Evolutionary conservation across 1,140 invertebrate genomes (phyloP), one percentile per base, ranked within the genome.

Genomic region (Globodera ellingtonae): DNA sequence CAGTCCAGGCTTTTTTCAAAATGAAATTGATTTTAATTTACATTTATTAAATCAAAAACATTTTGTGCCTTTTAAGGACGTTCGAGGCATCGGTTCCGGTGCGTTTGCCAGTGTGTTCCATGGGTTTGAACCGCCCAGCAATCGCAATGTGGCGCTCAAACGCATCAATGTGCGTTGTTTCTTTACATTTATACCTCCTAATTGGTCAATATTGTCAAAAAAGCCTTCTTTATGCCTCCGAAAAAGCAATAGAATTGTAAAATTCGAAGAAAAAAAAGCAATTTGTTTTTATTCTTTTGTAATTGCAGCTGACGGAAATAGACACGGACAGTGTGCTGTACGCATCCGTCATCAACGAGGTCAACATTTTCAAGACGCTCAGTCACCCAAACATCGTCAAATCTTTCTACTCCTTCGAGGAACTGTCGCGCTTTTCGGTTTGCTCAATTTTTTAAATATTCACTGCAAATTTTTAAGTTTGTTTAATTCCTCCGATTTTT

Each of bases 91-190:
- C n/a, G 80, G 80, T n/a, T 21, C 69, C 15, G 80, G 80, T 4
- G 78, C 78, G 21, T 81, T 81, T 72, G 80, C 80, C 18, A 81
- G 24, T 7, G 80, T 81, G 21, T 81, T 67, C 72, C n/a, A 21
- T 46, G 80, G 44, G 7, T 65, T 24, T 52, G 78, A 80, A 44
- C 47, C 8, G 48, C 3, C 10, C n/a, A 48, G 6, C 9, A 44
- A 67, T 18, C 56, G 75, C 13, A 18, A 59, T 13, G 80, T 81
- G 21, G 80, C 80, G 15, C 50, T 81, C 0, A 81, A 81, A 48
- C 52, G 66, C 7, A 81, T 81, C 24, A 76, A 81, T 72, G 75
- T 81, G n/a, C 35, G 78, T 71, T 69, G 24, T 24, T 24, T 24
- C 24, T 24, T 24, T 24, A 24, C 24, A 24, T 44, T 50, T 75